A percentile compares a stretch with the other conserved stretches of the same genome.
phyloP scores from a whole-genome alignment of 2,888 invertebrate species.

The Bimastos eiseni region DNA sequence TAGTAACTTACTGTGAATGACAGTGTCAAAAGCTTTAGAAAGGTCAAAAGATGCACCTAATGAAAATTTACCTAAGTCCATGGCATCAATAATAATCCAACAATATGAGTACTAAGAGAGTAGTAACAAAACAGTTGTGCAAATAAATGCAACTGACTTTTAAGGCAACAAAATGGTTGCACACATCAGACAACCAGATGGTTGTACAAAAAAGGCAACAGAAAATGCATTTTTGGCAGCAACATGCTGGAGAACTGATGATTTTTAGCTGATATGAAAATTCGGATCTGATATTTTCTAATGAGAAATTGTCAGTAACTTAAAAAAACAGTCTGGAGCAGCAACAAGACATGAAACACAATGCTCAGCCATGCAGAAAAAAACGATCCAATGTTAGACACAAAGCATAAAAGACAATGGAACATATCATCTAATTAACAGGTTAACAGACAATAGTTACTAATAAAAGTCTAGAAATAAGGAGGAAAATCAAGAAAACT shows the following conservation, averaged over 20 bases:
- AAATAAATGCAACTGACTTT: background rate
- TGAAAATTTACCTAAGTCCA: no score
- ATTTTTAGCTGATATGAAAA: background rate
- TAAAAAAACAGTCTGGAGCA: background rate
- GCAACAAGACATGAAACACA: background rate
- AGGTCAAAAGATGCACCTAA: no score
- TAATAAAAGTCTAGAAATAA: background rate
- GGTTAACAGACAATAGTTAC: background rate
- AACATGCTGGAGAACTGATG: background rate
- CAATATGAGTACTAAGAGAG: background rate
- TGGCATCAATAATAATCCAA: no score
- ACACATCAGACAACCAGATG: background rate
- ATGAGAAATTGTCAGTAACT: background rate
- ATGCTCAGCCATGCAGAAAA: background rate
- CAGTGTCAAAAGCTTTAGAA: no score
- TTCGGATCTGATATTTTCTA: background rate
- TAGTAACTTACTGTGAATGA: no score
- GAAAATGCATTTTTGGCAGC: background rate
- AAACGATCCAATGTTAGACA: background rate
- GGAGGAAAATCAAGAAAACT: background rate
- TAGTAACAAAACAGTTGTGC: no score
- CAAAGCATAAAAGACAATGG: background rate
- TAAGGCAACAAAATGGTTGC: background rate
- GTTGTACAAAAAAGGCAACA: background rate
- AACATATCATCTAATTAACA: background rate